Conservation (phyloP, 2,113 vertebrate species). For the Verasper variegatus region DNA sequence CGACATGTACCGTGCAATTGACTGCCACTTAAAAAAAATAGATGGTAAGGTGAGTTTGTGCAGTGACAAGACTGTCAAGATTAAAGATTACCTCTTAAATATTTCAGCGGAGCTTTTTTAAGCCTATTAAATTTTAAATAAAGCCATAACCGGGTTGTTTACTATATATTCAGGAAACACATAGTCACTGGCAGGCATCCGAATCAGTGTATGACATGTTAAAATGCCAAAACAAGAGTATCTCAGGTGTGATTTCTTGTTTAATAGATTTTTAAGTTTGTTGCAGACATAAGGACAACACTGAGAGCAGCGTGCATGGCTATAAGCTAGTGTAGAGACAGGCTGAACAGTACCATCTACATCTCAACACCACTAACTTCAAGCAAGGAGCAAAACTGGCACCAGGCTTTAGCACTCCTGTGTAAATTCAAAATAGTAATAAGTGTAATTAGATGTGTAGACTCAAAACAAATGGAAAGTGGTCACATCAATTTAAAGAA, state of each 20-base stretch:
- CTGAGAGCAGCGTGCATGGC: background rate
- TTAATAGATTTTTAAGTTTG: background rate
- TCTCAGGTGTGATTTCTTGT: background rate
- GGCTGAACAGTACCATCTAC: background rate
- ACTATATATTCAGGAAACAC: background rate
- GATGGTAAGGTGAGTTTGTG: slow-evolving; percentile 1
- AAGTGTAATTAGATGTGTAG: background rate
- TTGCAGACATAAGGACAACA: background rate
- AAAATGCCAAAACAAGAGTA: background rate
- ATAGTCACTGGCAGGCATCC: background rate
- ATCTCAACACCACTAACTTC: slow-evolving; percentile 9
- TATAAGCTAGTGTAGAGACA: background rate
- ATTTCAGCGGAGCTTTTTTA: no score
- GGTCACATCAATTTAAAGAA: background rate
- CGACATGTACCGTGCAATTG: background rate
- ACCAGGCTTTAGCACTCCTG: background rate
- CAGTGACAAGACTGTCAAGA: background rate
- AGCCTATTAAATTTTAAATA: background rate
- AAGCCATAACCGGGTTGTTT: background rate
- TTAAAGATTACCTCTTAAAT: background rate
- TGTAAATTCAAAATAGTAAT: background rate
- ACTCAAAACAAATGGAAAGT: background rate
- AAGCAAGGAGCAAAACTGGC: background rate
- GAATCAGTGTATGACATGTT: no score
- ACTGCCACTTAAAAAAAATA: slow-evolving; percentile 7